Evolutionary conservation across 2,888 invertebrate species (phyloP).

Genomic region (Meghimatium bilineatum): DNA sequence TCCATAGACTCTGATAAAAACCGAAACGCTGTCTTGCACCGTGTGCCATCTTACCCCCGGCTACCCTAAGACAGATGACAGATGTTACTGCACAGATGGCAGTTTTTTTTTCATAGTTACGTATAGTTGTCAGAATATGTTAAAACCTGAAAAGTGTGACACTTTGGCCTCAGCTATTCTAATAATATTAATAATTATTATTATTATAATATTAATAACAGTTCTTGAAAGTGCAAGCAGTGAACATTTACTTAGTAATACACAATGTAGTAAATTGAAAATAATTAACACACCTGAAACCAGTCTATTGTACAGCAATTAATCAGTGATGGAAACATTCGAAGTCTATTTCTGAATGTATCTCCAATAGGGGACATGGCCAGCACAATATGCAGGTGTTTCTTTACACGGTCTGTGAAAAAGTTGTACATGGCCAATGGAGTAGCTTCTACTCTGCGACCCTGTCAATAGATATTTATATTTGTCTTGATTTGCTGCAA

Average conservation of each 20-base stretch:
- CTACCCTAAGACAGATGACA: too few species aligned
- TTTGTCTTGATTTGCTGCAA: background rate
- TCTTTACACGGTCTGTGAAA: constrained; percentile 77
- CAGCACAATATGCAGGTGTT: constrained; percentile 76
- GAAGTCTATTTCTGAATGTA: constrained; percentile 76
- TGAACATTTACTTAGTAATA: constrained; percentile 70
- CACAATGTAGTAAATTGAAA: background rate
- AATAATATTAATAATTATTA: background rate
- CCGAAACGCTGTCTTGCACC: too few species aligned
- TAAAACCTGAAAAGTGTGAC: too few species aligned
- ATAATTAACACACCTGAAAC: constrained; percentile 76
- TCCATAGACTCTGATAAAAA: too few species aligned
- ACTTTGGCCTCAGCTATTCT: too few species aligned
- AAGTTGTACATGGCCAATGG: constrained; percentile 78
- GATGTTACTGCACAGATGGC: too few species aligned
- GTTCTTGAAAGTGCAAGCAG: background rate
- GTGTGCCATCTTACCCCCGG: too few species aligned
- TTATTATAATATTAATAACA: background rate
- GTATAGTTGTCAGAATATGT: too few species aligned
- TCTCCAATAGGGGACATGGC: constrained; percentile 78
- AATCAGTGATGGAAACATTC: constrained; percentile 78
- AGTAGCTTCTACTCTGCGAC: constrained; percentile 76
- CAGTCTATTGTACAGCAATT: constrained; percentile 79
- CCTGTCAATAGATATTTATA: constrained; percentile 60
- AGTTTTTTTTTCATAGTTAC: too few species aligned